These are phyloP conservation scores for Diplolepis rosae DNA, from an alignment of 2,888 invertebrate species.

Conservation along the genomic window DNA sequence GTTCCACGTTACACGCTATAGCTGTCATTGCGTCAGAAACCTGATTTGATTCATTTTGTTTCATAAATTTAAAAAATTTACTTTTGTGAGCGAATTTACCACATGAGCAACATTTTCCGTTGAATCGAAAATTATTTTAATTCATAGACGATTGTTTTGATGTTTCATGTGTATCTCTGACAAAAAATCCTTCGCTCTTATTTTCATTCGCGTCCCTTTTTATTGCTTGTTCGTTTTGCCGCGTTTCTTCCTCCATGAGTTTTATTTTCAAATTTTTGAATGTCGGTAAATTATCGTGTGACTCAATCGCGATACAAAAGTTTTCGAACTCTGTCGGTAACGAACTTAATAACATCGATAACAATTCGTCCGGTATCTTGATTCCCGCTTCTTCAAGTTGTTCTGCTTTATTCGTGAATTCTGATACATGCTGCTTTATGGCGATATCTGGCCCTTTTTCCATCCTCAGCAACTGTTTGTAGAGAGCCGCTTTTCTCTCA, in stretches of 20 bases:
- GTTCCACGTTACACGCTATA: too few species aligned
- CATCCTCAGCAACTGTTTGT: slow-evolving; percentile 46
- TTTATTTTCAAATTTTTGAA: slow-evolving; percentile 38
- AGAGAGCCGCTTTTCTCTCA: slow-evolving; percentile 43
- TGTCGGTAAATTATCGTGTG: slow-evolving; percentile 33
- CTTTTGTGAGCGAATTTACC: slow-evolving; percentile 15
- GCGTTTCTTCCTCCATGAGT: slow-evolving; percentile 44
- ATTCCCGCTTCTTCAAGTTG: slow-evolving; percentile 48
- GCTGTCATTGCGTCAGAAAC: too few species aligned
- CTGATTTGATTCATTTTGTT: slow-evolving; percentile 4
- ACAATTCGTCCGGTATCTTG: slow-evolving; percentile 46
- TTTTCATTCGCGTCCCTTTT: neutral
- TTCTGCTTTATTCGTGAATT: slow-evolving; percentile 44
- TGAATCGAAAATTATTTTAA: neutral
- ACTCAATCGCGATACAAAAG: slow-evolving; percentile 10
- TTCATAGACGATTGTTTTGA: neutral
- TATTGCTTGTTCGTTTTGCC: slow-evolving; percentile 12
- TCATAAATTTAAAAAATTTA: neutral
- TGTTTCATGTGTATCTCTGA: neutral
- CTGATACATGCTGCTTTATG: slow-evolving; percentile 41
- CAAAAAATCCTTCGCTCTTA: neutral
- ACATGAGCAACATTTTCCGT: neutral
- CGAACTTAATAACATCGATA: slow-evolving; percentile 45
- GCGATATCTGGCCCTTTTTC: slow-evolving; percentile 32
- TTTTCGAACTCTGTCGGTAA: slow-evolving; percentile 43